A percentile compares a stretch with the other conserved stretches of the same genome.
These are phyloP conservation scores for Ibycter americanus DNA, from an alignment of 2,797 vertebrate species.

Conservation along the genomic window DNA sequence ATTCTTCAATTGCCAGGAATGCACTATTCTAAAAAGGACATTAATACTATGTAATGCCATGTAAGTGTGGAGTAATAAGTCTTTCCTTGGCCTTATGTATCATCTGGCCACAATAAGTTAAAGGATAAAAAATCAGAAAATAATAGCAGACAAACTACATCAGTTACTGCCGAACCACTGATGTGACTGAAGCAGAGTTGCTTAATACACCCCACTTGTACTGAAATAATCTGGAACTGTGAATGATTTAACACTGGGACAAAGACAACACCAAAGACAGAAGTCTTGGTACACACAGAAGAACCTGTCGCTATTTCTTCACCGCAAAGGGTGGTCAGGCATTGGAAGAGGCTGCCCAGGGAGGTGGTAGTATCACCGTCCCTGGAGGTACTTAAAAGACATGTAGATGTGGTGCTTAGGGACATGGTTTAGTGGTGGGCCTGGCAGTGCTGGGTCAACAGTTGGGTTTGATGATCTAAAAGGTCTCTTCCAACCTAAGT, in stretches of 20 bases:
- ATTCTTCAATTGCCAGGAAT: not conserved
- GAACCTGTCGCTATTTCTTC: not conserved
- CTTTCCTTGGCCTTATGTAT: not conserved
- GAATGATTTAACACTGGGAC: not conserved
- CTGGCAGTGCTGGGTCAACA: no score
- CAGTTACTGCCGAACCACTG: not conserved
- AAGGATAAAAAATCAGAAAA: not conserved
- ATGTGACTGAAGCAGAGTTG: not conserved
- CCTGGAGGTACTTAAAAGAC: no score
- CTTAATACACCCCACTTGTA: no score
- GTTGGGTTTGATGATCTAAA: no score
- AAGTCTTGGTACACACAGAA: rapidly evolving
- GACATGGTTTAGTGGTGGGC: no score
- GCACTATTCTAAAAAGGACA: not conserved
- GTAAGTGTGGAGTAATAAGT: not conserved
- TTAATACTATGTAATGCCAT: not conserved
- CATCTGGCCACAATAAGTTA: not conserved
- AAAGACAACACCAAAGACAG: not conserved
- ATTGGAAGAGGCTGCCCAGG: no score
- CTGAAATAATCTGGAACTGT: not conserved
- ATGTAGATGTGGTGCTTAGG: no score
- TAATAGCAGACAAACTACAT: not conserved
- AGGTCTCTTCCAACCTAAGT: no score
- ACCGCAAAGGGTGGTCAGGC: no score
- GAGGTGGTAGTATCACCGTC: no score